Evolutionary conservation across 2,888 invertebrate species (phyloP).

Genomic region (Pterostichus niger): DNA sequence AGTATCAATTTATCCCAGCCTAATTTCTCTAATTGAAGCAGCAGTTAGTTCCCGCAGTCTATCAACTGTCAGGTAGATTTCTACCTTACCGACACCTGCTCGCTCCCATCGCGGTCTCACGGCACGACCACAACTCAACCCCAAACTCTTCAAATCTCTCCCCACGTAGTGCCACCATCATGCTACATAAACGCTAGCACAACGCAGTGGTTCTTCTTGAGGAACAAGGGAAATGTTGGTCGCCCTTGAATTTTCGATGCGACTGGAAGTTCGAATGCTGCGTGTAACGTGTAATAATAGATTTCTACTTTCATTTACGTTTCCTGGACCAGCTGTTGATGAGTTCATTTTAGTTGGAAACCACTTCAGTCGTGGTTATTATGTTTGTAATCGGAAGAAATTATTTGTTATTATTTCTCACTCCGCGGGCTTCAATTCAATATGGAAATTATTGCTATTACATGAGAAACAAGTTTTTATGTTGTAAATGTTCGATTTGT

Average conservation of each 20-base stretch:
- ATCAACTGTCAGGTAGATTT: conserved; percentile 51
- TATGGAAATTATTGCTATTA: neutral
- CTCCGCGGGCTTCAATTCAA: neutral
- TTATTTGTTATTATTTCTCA: conserved; percentile 1
- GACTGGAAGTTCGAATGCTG: conserved; percentile 2
- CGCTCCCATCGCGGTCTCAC: conserved; percentile 32
- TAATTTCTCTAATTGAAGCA: conserved; percentile 52
- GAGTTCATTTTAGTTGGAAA: conserved; percentile 36
- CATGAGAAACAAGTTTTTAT: no score
- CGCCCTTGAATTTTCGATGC: conserved; percentile 47
- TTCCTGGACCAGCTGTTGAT: conserved; percentile 38
- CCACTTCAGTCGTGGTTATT: conserved; percentile 4
- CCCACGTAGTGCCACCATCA: neutral
- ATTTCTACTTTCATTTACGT: conserved; percentile 43
- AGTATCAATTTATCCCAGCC: conserved; percentile 51
- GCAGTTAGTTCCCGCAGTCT: conserved; percentile 33
- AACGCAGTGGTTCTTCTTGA: neutral
- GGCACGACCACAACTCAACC: neutral
- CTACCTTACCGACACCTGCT: conserved; percentile 46
- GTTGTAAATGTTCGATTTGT: no score
- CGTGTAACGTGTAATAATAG: conserved; percentile 33
- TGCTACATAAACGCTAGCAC: neutral
- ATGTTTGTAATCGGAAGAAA: conserved; percentile 6
- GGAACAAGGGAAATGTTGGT: neutral
- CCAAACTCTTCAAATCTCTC: neutral